These are phyloP conservation scores for Ammospiza maritima DNA, from an alignment of 2,797 vertebrate genomes.

Conservation along the genomic window DNA sequence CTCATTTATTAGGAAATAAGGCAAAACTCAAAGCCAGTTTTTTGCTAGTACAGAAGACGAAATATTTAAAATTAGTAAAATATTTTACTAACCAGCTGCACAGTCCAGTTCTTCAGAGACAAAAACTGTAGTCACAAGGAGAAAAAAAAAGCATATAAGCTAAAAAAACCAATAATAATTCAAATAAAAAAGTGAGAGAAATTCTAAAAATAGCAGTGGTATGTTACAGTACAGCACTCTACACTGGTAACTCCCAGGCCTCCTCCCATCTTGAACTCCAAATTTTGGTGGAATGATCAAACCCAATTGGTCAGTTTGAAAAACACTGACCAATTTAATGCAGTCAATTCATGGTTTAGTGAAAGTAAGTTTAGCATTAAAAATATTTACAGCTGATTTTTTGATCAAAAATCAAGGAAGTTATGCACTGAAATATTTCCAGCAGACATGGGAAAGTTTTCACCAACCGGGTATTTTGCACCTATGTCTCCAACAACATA, in stretches of 20 bases:
- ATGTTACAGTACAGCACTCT: not conserved
- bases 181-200: not conserved
- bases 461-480: not conserved
- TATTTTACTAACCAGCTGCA: constrained; percentile 88
- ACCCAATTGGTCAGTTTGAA: not conserved
- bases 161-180: not conserved
- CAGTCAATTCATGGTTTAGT: not conserved
- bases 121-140: constrained; percentile 84
- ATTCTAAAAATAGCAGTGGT: not conserved
- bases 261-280: not conserved
- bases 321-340: not conserved
- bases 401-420: not conserved
- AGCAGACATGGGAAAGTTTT: not conserved
- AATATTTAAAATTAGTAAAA: not conserved
- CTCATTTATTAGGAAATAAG: not conserved
- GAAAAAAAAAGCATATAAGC: not conserved
- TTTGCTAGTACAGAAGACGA: not conserved
- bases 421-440: not conserved
- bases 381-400: not conserved
- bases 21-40: not conserved
- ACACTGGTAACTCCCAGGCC: not conserved
- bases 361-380: not conserved
- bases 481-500: not conserved
- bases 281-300: not conserved
- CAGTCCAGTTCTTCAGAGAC: constrained; percentile 94